phyloP scores from a whole-genome alignment of 2,797 vertebrate genomes.

The Spea hammondii region DNA sequence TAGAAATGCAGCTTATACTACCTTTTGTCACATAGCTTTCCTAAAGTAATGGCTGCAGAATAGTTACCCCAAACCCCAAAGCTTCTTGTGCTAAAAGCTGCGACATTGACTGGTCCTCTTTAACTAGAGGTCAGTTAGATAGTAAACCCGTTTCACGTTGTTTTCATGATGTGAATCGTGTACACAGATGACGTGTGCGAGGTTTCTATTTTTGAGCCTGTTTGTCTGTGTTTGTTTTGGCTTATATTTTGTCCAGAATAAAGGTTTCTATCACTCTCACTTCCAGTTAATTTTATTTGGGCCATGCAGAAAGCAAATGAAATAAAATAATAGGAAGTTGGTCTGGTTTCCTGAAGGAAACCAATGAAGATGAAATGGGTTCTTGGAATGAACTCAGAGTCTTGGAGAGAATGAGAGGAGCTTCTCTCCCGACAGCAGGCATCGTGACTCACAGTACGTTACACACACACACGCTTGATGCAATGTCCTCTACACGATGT shows the following conservation, averaged over 20 bases:
- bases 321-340: constrained; percentile 79
- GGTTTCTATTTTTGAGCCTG: constrained; percentile 22
- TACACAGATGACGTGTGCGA: constrained; percentile 55
- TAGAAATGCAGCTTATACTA: too few species aligned
- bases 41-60: too few species aligned
- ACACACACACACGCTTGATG: constrained; percentile 65
- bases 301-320: constrained; percentile 70
- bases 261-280: constrained; percentile 67
- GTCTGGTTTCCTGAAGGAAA: constrained; percentile 78
- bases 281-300: constrained; percentile 71
- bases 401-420: constrained; percentile 72
- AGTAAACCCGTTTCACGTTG: background rate
- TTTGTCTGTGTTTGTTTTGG: constrained; percentile 68
- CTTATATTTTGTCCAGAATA: constrained; percentile 58
- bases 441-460: constrained; percentile 71
- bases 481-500: constrained; percentile 49
- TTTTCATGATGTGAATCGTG: constrained; percentile 54
- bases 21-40: too few species aligned
- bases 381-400: constrained; percentile 72
- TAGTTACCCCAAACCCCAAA: too few species aligned
- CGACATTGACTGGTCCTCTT: too few species aligned
- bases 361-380: constrained; percentile 74
- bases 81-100: too few species aligned
- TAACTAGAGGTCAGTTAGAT: too few species aligned
- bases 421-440: constrained; percentile 69